Evolutionary conservation across 2,797 vertebrate genomes (phyloP).

Genomic region (Macroramphosus scolopax): DNA sequence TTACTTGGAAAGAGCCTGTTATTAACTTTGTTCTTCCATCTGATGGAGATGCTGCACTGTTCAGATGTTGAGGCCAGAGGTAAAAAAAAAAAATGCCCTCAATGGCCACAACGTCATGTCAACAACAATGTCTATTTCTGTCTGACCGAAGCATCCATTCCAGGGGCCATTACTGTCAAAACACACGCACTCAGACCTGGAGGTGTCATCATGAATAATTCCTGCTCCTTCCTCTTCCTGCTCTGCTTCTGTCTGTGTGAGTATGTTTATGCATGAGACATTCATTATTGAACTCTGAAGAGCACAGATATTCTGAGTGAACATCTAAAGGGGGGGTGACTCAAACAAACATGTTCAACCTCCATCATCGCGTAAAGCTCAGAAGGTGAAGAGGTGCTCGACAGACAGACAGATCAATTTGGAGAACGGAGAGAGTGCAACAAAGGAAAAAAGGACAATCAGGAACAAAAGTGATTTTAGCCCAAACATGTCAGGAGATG

Average conservation of each 20-base stretch:
- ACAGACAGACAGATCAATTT: constrained; percentile 24
- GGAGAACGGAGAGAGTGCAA: constrained; percentile 9
- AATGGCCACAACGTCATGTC: constrained; percentile 30
- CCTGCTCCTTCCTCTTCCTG: constrained; percentile 59
- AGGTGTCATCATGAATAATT: constrained; percentile 71
- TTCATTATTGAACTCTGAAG: constrained; percentile 63
- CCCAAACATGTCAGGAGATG: constrained; percentile 9
- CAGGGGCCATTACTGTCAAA: constrained; percentile 42
- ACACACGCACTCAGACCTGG: constrained; percentile 33
- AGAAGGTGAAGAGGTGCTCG: constrained; percentile 32
- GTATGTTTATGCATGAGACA: constrained; percentile 62
- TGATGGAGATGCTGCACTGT: constrained; percentile 20
- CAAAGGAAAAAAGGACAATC: constrained; percentile 4
- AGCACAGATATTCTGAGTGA: constrained; percentile 57
- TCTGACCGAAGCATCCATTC: constrained; percentile 48
- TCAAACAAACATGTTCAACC: constrained; percentile 52
- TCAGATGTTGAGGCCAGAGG: constrained; percentile 12
- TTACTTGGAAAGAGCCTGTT: constrained; percentile 5
- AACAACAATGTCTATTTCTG: constrained; percentile 53
- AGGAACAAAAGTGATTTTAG: constrained; percentile 6
- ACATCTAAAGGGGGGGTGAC: constrained; percentile 48
- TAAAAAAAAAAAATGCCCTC: constrained; percentile 21
- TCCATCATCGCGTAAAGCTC: constrained; percentile 44
- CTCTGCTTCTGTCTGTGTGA: constrained; percentile 52
- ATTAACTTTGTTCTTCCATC: constrained; percentile 20